These are phyloP conservation scores for Dynastes maya DNA, from an alignment of 2,888 invertebrate species.

Conservation along the genomic window DNA sequence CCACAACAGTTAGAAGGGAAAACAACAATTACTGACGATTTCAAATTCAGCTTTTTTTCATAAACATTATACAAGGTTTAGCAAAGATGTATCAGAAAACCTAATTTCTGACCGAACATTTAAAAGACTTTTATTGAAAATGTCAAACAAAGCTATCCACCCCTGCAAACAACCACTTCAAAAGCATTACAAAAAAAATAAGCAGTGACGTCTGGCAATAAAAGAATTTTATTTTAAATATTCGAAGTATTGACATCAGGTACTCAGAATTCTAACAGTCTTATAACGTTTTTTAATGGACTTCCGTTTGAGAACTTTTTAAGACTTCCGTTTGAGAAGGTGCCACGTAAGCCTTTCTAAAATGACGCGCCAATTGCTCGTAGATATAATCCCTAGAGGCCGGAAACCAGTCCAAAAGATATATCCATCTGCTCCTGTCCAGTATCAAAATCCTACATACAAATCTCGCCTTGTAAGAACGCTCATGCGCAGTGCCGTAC, in stretches of 20 bases:
- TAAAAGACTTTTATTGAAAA: background rate
- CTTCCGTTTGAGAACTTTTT: background rate
- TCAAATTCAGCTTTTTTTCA: too few species aligned
- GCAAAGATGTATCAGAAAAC: too few species aligned
- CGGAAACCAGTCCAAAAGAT: constrained; percentile 59
- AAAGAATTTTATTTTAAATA: background rate
- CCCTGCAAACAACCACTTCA: background rate
- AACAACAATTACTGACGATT: too few species aligned
- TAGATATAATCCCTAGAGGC: constrained; percentile 56
- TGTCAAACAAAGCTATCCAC: background rate
- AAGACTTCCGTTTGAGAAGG: background rate
- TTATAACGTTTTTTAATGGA: background rate
- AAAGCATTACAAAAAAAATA: background rate
- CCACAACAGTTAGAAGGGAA: too few species aligned
- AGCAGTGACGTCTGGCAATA: too few species aligned
- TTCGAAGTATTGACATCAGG: background rate
- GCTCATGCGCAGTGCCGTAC: constrained; percentile 51
- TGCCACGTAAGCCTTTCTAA: constrained; percentile 26
- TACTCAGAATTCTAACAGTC: background rate
- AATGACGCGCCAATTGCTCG: constrained; percentile 33
- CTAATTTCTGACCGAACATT: too few species aligned
- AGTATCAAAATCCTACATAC: constrained; percentile 56
- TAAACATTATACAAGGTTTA: too few species aligned
- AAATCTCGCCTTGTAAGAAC: constrained; percentile 57
- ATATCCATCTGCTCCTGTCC: constrained; percentile 55